phyloP scores from a whole-genome alignment of 2,888 invertebrate species.

The Eupithecia insigniata region DNA sequence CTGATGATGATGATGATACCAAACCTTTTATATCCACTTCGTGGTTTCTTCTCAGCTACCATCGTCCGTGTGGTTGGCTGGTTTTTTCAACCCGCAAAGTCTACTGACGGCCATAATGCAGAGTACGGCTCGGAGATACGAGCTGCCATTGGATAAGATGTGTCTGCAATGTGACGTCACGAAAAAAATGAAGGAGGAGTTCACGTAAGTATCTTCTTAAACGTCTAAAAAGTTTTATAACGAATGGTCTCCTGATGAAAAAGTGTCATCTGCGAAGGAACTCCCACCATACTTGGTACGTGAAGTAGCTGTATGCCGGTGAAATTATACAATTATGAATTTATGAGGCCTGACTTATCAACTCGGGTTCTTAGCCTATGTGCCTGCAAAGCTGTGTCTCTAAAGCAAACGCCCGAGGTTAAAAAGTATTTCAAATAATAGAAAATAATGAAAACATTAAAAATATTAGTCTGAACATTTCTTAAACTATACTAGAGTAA shows the following conservation, averaged over 20 bases:
- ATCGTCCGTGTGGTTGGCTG: constrained; percentile 96
- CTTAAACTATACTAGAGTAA: not conserved
- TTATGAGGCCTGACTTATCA: no score
- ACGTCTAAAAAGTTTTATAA: not conserved
- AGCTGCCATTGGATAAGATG: constrained; percentile 97
- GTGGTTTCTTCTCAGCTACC: constrained; percentile 87
- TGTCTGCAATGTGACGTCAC: constrained; percentile 98
- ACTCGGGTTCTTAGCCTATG: no score
- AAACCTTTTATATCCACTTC: not conserved
- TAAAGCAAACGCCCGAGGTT: no score
- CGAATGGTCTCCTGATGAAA: not conserved
- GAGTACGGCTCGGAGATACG: constrained; percentile 96
- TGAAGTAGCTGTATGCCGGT: no score
- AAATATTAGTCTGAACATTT: no score
- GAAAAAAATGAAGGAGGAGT: constrained; percentile 97
- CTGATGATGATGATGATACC: no score
- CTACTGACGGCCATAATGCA: constrained; percentile 99
- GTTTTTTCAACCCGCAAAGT: constrained; percentile 99
- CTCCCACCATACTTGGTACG: no score
- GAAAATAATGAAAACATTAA: no score
- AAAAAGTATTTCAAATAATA: no score
- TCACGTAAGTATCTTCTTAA: constrained; percentile 85
- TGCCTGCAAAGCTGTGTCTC: no score
- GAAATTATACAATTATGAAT: no score
- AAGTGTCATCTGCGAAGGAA: no score